These are phyloP conservation scores for Zaprionus tsacasi DNA, from an alignment of 1,140 invertebrate genomes.

Conservation along the genomic window DNA sequence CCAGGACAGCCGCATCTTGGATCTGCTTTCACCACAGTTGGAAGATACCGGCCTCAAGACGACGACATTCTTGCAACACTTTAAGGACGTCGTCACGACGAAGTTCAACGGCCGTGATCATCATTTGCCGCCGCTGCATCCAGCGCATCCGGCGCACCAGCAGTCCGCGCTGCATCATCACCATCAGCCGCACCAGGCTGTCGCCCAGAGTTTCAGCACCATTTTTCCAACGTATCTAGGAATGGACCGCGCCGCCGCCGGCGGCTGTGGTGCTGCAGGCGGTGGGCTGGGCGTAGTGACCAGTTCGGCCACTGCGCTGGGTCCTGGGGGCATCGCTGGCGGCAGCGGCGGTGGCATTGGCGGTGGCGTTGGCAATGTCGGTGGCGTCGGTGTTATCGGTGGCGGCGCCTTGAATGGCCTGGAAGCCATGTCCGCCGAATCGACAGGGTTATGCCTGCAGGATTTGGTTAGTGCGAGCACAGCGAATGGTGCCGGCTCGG, in stretches of 20 bases:
- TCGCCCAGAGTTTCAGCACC: constrained; percentile 83
- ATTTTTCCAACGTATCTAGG: constrained; percentile 83
- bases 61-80: constrained; percentile 84
- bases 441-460: constrained; percentile 88
- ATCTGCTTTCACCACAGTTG: constrained; percentile 79
- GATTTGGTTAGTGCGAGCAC: constrained; percentile 87
- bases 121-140: constrained; percentile 80
- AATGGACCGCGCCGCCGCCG: constrained; percentile 80
- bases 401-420: constrained; percentile 87
- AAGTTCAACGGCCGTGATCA: constrained; percentile 83
- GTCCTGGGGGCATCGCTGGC: constrained; percentile 70
- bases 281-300: constrained; percentile 84
- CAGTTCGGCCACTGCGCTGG: constrained; percentile 85
- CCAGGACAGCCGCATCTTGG: constrained; percentile 75
- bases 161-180: constrained; percentile 76
- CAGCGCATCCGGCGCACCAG: constrained; percentile 75
- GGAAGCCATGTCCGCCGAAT: constrained; percentile 84
- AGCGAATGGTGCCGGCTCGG: constrained; percentile 83
- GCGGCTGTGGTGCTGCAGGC: constrained; percentile 74
- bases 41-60: constrained; percentile 84
- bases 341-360: constrained; percentile 65
- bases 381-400: constrained; percentile 75
- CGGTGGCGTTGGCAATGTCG: constrained; percentile 54
- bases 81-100: constrained; percentile 84
- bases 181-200: constrained; percentile 82